These are phyloP conservation scores for Thripadectes ignobilis DNA, from an alignment of 2,797 vertebrate species.

Conservation along the genomic window DNA sequence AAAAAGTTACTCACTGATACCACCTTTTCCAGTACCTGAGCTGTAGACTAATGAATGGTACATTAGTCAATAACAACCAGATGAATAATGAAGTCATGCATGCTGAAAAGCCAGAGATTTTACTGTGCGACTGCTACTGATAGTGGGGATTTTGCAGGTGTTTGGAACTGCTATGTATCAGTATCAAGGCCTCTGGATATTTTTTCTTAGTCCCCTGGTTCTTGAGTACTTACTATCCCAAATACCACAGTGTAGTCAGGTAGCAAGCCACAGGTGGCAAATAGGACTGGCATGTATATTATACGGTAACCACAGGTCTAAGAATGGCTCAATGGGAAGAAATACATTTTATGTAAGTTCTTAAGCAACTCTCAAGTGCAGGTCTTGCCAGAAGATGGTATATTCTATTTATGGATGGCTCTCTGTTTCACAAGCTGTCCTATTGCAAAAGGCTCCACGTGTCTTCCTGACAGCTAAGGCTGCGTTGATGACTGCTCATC, in stretches of 20 bases:
- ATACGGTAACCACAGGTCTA: neutral
- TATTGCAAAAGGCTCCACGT: neutral
- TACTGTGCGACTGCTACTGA: neutral
- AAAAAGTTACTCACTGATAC: neutral
- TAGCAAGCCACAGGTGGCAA: neutral
- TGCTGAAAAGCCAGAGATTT: neutral
- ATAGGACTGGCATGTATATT: rapidly evolving
- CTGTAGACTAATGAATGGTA: neutral
- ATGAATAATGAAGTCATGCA: neutral
- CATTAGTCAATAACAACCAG: neutral
- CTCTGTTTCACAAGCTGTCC: neutral
- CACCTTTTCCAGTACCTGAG: neutral
- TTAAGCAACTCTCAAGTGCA: neutral
- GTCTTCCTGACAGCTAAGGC: neutral
- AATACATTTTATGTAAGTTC: neutral
- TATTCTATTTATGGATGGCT: neutral
- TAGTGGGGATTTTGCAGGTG: neutral
- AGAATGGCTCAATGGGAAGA: neutral
- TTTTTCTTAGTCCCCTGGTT: neutral
- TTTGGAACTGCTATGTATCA: neutral
- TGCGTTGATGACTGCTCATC: neutral
- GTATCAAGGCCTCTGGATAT: neutral
- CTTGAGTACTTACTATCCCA: neutral
- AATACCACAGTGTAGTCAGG: neutral
- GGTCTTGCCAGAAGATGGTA: neutral